Base-by-base conservation (phyloP, 2,113 vertebrate species). In the Dolichotis patagonum region DNA sequence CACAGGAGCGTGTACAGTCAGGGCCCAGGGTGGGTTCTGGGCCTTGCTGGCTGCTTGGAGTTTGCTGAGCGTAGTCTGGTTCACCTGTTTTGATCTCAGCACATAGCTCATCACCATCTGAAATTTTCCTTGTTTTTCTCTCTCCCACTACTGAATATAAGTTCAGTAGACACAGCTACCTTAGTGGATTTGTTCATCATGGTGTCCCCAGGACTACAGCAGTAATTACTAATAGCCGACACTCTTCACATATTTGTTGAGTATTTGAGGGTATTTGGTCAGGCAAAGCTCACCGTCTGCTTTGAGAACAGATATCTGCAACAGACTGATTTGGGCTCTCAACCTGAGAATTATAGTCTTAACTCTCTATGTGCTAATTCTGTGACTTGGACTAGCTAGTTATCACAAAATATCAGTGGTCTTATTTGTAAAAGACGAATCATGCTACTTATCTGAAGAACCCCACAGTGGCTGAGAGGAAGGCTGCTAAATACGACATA, bases 221-320 rank as follows among this genome's bases (percentile, higher is more conserved):
- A 46, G 17, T 24, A 32, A 35, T 24, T 12, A n/a, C 80, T 91
- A 19, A 22, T 28, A 41, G 7, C 4, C 13, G 62, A 71, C n/a
- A 28, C 56, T n/a, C 17, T 0, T 0, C 1, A 3, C 7, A 7
- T 41, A 4, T 30, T 56, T 77, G 73, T 49, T 63, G 54, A 92
- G 0, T 49, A 10, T 22, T 2, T 60, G 30, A 35, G 28, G 3
- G 22, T 2, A 26, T 22, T 28, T 0, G 0, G n/a, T n/a, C 35
- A 63, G 80, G 43, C 30, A 56, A 6, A 19, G 20, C 12, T 77
- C 20, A 19, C 56, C 56, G 24, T 63, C 67, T 6, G 12, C 30
- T 43, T 22, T 52, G 52, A 41, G 49, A 46, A 17, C 85, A 86
- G 73, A 32, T 46, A 19, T 52, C 46, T 41, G 49, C 41, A 1